Evolutionary conservation across 2,888 invertebrate genomes (phyloP).

Genomic region (Drosophila peninsularis): DNA sequence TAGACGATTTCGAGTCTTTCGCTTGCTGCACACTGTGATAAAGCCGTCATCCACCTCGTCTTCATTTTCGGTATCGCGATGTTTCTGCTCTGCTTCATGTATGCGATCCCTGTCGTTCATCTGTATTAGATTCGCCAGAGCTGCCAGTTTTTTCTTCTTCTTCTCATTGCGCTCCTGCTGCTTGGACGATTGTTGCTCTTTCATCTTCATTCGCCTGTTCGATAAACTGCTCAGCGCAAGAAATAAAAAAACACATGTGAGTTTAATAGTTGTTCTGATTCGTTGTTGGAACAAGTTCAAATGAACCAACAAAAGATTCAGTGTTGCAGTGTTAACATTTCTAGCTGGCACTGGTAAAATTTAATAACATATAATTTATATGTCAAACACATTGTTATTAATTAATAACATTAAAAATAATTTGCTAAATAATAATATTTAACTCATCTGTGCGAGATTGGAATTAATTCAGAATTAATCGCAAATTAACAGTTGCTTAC

Average conservation of each 20-base stretch:
- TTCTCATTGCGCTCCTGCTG: slow-evolving; percentile 86
- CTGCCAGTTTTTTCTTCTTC: slow-evolving; percentile 88
- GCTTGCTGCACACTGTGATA: slow-evolving; percentile 66
- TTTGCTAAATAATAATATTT: neutral
- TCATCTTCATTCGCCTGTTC: slow-evolving; percentile 64
- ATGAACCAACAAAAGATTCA: slow-evolving; percentile 9
- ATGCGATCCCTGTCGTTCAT: slow-evolving; percentile 87
- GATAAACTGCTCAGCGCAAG: slow-evolving; percentile 47
- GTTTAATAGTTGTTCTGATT: slow-evolving; percentile 8
- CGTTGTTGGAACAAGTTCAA: slow-evolving; percentile 8
- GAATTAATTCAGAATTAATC: no score
- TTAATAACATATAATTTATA: neutral
- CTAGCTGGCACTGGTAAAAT: neutral
- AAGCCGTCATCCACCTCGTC: slow-evolving; percentile 67
- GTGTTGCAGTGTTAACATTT: slow-evolving; percentile 3
- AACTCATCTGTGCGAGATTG: neutral
- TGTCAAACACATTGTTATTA: neutral
- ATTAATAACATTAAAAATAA: neutral
- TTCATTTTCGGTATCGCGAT: slow-evolving; percentile 26
- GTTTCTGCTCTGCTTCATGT: slow-evolving; percentile 58
- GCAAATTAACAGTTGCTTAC: neutral
- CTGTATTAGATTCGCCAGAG: slow-evolving; percentile 87
- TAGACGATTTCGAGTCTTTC: slow-evolving; percentile 60
- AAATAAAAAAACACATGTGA: slow-evolving; percentile 51
- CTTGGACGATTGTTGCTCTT: slow-evolving; percentile 82